These are phyloP conservation scores for Phenganax stokvisi DNA, from an alignment of 92 coral and sea anemone genomes.

Conservation along the genomic window DNA sequence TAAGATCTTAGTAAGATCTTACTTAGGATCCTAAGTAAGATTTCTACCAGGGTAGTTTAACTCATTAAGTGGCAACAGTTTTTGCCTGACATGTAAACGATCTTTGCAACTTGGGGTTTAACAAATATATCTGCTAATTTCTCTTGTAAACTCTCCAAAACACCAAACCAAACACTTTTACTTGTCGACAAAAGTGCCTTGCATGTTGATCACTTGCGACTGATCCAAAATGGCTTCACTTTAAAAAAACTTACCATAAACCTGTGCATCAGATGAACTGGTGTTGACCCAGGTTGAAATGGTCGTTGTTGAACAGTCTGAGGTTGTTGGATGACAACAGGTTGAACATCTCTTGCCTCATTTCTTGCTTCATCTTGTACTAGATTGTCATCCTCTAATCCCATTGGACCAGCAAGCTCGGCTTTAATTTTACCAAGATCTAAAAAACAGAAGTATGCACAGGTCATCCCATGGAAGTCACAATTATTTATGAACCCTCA, in stretches of 20 bases:
- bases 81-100: too few species aligned
- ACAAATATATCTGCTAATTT: too few species aligned
- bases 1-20: too few species aligned
- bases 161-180: too few species aligned
- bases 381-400: slow-evolving; percentile 66
- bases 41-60: too few species aligned
- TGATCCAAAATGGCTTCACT: not conserved
- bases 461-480: not conserved
- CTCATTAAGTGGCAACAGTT: too few species aligned
- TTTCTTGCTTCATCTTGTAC: slow-evolving; percentile 15
- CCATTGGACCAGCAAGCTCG: slow-evolving; percentile 85
- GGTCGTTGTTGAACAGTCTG: slow-evolving; percentile 67
- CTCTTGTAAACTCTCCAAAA: too few species aligned
- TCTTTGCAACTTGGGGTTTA: too few species aligned
- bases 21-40: too few species aligned
- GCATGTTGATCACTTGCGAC: not conserved
- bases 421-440: slow-evolving; percentile 90
- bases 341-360: not conserved
- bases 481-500: too few species aligned
- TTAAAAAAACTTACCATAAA: slow-evolving; percentile 64
- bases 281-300: slow-evolving; percentile 94
- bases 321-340: slow-evolving; percentile 43
- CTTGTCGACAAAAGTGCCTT: too few species aligned
- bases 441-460: slow-evolving; percentile 8
- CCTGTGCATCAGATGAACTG: slow-evolving; percentile 91